Conservation (phyloP, 1,140 invertebrate species). For the Hestina assimilis region DNA sequence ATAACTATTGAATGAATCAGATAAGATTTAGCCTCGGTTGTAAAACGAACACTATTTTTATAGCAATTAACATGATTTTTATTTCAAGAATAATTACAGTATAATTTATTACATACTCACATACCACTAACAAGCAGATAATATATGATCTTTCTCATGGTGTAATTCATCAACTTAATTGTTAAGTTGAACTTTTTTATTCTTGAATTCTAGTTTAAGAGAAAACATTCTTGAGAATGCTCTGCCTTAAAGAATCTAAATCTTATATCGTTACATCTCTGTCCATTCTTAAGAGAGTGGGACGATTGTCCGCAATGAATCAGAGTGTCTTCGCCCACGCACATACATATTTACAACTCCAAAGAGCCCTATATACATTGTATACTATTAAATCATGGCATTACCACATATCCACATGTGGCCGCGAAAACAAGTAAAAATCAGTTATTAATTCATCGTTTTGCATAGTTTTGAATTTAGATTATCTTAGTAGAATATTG, state of each 20-base stretch:
- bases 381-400: slow-evolving; percentile 20
- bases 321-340: slow-evolving; percentile 57
- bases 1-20: slow-evolving; percentile 16
- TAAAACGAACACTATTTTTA: slow-evolving; percentile 16
- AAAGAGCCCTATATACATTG: slow-evolving; percentile 39
- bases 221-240: not conserved
- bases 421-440: not conserved
- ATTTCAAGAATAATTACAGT: too few species aligned
- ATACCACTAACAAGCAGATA: too few species aligned
- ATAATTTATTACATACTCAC: too few species aligned
- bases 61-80: slow-evolving; percentile 16
- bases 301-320: slow-evolving; percentile 53
- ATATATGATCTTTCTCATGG: too few species aligned
- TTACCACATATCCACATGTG: slow-evolving; percentile 31
- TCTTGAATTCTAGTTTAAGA: not conserved
- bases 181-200: too few species aligned
- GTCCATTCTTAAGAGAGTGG: slow-evolving; percentile 25
- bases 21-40: slow-evolving; percentile 11
- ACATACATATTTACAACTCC: slow-evolving; percentile 50
- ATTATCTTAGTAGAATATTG: too few species aligned
- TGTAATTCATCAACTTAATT: too few species aligned
- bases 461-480: too few species aligned
- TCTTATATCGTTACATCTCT: not conserved
- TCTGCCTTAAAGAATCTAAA: too few species aligned
- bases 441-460: too few species aligned